Conservation (phyloP, 2,113 vertebrate genomes). For the Vulpes lagopus region DNA sequence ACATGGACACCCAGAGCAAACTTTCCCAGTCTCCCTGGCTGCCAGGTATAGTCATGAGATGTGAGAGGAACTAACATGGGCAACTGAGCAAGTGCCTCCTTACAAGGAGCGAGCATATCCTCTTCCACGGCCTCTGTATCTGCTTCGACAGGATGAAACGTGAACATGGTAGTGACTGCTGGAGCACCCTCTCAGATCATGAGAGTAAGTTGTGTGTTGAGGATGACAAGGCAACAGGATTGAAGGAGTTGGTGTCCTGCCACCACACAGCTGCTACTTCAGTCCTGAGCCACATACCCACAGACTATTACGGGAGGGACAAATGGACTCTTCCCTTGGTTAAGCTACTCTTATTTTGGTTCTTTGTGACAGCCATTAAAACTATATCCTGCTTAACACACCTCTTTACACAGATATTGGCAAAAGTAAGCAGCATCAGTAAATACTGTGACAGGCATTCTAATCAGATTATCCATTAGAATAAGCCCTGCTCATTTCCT, state of each 20-base stretch:
- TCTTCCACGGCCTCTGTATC: not conserved
- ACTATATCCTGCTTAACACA: not conserved
- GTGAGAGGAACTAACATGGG: not conserved
- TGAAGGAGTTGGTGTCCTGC: not conserved
- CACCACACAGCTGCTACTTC: not conserved
- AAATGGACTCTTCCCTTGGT: not conserved
- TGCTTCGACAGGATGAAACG: not conserved
- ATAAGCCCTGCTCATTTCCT: slow-evolving; percentile 47
- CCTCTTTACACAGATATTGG: slow-evolving; percentile 27
- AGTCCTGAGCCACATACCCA: not conserved
- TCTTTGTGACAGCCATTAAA: not conserved
- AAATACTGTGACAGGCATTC: slow-evolving; percentile 56
- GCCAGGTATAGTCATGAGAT: not conserved
- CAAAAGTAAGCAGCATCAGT: not conserved
- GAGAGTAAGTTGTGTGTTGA: not conserved
- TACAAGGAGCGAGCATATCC: not conserved
- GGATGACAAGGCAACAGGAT: not conserved
- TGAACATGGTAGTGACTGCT: not conserved
- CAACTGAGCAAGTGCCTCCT: not conserved
- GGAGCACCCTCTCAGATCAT: not conserved
- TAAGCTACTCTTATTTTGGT: slow-evolving; percentile 22
- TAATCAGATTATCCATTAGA: slow-evolving; percentile 64
- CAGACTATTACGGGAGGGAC: not conserved
- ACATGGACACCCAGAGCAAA: not conserved
- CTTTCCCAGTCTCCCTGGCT: not conserved